Conservation (phyloP, 2,113 vertebrate genomes). For the Lophochroa leadbeateri region DNA sequence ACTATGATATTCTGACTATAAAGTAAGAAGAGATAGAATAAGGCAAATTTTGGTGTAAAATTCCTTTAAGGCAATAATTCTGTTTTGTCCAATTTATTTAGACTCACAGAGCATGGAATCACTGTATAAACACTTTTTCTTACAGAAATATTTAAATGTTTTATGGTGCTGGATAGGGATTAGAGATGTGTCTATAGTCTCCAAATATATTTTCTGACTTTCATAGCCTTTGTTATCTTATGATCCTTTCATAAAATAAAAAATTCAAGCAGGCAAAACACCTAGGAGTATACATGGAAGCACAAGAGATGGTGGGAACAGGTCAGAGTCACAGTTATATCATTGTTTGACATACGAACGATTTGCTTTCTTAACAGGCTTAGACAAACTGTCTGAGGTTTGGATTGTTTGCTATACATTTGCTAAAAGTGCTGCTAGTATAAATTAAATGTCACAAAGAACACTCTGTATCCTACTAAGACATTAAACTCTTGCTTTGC, state of each 20-base stretch:
- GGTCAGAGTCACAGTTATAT: background rate
- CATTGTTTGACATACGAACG: background rate
- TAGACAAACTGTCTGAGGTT: background rate
- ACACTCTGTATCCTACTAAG: background rate
- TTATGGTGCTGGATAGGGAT: background rate
- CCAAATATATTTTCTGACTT: background rate
- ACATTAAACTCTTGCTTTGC: background rate
- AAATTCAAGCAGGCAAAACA: background rate
- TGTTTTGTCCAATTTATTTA: background rate
- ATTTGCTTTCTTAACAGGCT: background rate
- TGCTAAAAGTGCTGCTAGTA: background rate
- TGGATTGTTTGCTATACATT: background rate
- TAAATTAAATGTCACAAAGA: background rate
- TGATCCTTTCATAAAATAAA: background rate
- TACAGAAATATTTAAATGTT: background rate
- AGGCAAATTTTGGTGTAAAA: background rate
- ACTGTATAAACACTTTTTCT: background rate
- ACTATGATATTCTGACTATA: background rate
- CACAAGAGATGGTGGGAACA: background rate
- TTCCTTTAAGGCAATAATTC: background rate
- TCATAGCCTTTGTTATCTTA: background rate
- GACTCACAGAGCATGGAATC: background rate
- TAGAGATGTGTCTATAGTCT: background rate
- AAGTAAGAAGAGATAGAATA: background rate
- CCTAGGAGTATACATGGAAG: background rate